phyloP scores from a whole-genome alignment of 1,140 invertebrate species.

The Thalassaphorura encarpata region DNA sequence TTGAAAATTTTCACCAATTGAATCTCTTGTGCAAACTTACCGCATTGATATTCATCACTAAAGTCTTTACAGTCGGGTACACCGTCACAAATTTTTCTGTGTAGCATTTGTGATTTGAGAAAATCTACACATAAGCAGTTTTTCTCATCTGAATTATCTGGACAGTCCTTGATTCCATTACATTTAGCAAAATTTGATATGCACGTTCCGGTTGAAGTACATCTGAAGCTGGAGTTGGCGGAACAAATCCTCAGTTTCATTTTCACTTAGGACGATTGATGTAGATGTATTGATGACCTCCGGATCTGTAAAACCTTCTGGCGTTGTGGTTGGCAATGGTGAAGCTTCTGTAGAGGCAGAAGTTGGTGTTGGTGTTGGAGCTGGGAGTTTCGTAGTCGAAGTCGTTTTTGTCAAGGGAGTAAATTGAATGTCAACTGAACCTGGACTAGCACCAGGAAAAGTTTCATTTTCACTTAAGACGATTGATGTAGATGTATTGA shows the following conservation, averaged over 20 bases:
- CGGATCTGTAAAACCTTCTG: too few species aligned
- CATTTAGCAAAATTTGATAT: slow-evolving; percentile 55
- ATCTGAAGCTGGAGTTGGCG: slow-evolving; percentile 50
- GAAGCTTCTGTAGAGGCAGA: background rate
- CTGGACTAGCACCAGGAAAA: slow-evolving; percentile 45
- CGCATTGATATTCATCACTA: slow-evolving; percentile 66
- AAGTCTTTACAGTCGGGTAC: slow-evolving; percentile 45
- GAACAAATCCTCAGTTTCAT: slow-evolving; percentile 44
- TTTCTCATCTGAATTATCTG: slow-evolving; percentile 19
- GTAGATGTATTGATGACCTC: slow-evolving; percentile 17
- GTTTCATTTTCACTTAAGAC: slow-evolving; percentile 25
- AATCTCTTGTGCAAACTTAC: slow-evolving; percentile 40
- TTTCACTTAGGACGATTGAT: slow-evolving; percentile 23
- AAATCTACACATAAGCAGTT: slow-evolving; percentile 58
- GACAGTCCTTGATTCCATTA: slow-evolving; percentile 62
- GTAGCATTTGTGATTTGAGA: slow-evolving; percentile 53
- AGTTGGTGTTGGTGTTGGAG: slow-evolving; percentile 9
- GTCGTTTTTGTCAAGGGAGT: too few species aligned
- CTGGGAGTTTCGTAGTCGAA: background rate
- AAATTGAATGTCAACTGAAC: too few species aligned
- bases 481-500: slow-evolving; percentile 20
- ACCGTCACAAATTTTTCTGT: slow-evolving; percentile 69
- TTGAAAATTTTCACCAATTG: background rate
- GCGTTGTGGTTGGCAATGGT: background rate
- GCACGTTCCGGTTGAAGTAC: slow-evolving; percentile 50